Percentiles rank a stretch among this genome's conserved stretches.
Conservation (phyloP, 2,797 vertebrate species). For the Danio choprae region DNA sequence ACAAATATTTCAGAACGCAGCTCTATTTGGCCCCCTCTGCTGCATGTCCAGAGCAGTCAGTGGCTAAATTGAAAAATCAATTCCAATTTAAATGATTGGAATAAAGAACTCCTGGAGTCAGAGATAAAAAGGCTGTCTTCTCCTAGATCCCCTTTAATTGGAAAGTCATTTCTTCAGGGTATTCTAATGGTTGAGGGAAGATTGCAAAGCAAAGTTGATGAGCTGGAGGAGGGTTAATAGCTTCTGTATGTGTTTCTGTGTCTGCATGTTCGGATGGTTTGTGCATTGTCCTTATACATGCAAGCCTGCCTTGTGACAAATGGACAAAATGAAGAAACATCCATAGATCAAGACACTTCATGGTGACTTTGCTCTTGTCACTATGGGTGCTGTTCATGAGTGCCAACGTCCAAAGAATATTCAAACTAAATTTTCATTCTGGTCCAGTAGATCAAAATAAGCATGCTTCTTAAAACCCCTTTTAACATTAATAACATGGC, state of each 20-base stretch:
- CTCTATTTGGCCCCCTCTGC: constrained; percentile 88
- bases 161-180: constrained; percentile 99
- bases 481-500: not conserved
- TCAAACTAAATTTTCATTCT: not conserved
- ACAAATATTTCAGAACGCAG: constrained; percentile 88
- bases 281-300: constrained; percentile 69
- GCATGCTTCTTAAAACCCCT: not conserved
- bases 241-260: constrained; percentile 79
- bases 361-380: constrained; percentile 69
- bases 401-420: not conserved
- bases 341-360: constrained; percentile 78
- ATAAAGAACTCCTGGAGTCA: constrained; percentile 98
- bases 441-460: not conserved
- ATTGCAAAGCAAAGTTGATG: constrained; percentile 99
- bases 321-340: constrained; percentile 86
- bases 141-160: constrained; percentile 99
- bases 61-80: constrained; percentile 99
- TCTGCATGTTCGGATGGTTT: constrained; percentile 62
- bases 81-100: constrained; percentile 99
- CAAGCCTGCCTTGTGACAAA: constrained; percentile 85
- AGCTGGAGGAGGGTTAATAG: constrained; percentile 97
- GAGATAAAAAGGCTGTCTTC: constrained; percentile 95
- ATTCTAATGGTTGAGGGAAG: constrained; percentile 99
- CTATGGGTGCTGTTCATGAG: not conserved
- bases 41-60: constrained; percentile 95